Evolutionary conservation across 2,888 invertebrate species (phyloP).

Genomic region (Diloba caeruleocephala): DNA sequence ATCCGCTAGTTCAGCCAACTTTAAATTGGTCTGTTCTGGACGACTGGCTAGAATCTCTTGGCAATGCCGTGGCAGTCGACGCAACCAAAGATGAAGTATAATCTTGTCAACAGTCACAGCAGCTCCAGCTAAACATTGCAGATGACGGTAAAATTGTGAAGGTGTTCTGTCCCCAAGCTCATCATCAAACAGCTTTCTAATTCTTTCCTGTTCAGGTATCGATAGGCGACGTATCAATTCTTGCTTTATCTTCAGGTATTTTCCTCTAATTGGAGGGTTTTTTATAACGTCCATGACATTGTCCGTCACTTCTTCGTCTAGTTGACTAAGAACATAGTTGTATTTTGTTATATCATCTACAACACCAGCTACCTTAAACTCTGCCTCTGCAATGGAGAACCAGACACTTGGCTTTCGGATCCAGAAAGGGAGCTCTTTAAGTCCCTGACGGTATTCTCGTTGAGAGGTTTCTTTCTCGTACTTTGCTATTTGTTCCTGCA

Average conservation of each 20-base stretch:
- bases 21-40: slow-evolving; percentile 2
- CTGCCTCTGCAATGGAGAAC: slow-evolving; percentile 15
- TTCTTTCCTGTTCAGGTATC: slow-evolving; percentile 14
- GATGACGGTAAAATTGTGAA: slow-evolving; percentile 23
- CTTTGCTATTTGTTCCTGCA: slow-evolving; percentile 4
- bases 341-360: slow-evolving; percentile 19
- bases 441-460: slow-evolving; percentile 12
- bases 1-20: slow-evolving; percentile 25
- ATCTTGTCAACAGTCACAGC: slow-evolving; percentile 11
- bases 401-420: background rate
- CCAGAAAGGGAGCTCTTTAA: slow-evolving; percentile 15
- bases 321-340: slow-evolving; percentile 27
- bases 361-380: slow-evolving; percentile 14
- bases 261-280: slow-evolving; percentile 7
- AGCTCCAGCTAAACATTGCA: slow-evolving; percentile 8
- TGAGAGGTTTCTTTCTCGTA: background rate
- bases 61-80: slow-evolving; percentile 18
- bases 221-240: slow-evolving; percentile 14
- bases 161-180: slow-evolving; percentile 16
- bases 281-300: slow-evolving; percentile 17
- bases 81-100: slow-evolving; percentile 25
- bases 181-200: slow-evolving; percentile 20
- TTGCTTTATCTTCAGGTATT: slow-evolving; percentile 17
- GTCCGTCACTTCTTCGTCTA: slow-evolving; percentile 5
- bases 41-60: slow-evolving; percentile 22